phyloP scores from a whole-genome alignment of 2,113 vertebrate species.

The Spizaetus ornatus region DNA sequence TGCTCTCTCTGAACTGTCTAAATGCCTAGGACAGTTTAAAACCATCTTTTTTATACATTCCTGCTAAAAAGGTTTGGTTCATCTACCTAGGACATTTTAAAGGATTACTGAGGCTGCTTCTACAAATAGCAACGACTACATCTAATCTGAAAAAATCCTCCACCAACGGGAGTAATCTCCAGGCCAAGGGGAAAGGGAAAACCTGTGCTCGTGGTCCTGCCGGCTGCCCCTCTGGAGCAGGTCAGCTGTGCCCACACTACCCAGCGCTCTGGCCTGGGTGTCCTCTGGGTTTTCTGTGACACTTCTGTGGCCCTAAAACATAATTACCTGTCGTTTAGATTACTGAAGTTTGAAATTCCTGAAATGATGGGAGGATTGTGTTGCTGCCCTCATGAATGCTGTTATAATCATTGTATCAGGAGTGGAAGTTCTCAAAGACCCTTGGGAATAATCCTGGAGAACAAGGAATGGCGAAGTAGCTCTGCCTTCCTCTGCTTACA shows the following conservation, averaged over 20 bases:
- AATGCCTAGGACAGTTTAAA: neutral
- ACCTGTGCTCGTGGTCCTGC: fast-evolving
- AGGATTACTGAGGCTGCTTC: neutral
- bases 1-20: neutral
- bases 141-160: neutral
- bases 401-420: fast-evolving
- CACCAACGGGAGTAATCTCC: neutral
- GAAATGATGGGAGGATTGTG: neutral
- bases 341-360: neutral
- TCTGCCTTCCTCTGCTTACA: neutral
- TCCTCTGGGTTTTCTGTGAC: neutral
- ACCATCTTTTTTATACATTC: neutral
- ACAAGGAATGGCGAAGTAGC: fast-evolving
- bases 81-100: neutral
- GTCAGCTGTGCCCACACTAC: neutral
- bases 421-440: neutral
- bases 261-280: fast-evolving
- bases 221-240: neutral
- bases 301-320: neutral
- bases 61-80: neutral
- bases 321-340: neutral
- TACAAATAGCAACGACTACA: neutral
- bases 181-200: neutral
- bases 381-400: neutral
- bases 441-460: neutral